These are phyloP conservation scores for Drosophila bocki DNA, from an alignment of 1,140 invertebrate genomes.

Conservation along the genomic window DNA sequence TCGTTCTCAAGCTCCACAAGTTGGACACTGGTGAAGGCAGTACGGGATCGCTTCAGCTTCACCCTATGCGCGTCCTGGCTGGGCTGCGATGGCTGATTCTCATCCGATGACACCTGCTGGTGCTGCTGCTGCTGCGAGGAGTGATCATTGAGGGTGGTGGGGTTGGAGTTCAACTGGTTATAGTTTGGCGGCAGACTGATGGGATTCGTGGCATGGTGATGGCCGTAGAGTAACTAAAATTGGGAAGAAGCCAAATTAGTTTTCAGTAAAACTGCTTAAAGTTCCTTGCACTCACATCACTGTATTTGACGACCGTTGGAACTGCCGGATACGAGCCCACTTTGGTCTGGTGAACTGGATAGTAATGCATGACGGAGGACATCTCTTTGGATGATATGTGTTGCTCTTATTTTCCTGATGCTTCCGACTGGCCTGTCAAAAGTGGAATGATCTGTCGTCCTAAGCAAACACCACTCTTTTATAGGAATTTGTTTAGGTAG, in stretches of 20 bases:
- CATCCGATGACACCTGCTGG: slow-evolving; percentile 70
- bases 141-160: slow-evolving; percentile 29
- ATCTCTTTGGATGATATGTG: slow-evolving; percentile 34
- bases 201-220: slow-evolving; percentile 28
- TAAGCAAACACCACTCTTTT: slow-evolving; percentile 46
- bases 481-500: slow-evolving; percentile 63
- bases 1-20: slow-evolving; percentile 88
- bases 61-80: slow-evolving; percentile 54
- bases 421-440: slow-evolving; percentile 43
- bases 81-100: slow-evolving; percentile 61
- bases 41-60: slow-evolving; percentile 86
- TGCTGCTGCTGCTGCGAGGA: slow-evolving; percentile 30
- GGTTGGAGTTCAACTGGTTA: slow-evolving; percentile 34
- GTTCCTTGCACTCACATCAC: slow-evolving; percentile 46
- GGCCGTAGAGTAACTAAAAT: slow-evolving; percentile 55
- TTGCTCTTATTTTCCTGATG: slow-evolving; percentile 6
- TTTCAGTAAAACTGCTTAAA: too few relatives aligned
- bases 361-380: slow-evolving; percentile 83
- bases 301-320: slow-evolving; percentile 59
- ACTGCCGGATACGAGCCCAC: slow-evolving; percentile 43
- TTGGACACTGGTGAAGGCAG: slow-evolving; percentile 93
- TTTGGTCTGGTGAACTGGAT: slow-evolving; percentile 73
- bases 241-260: neutral
- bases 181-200: slow-evolving; percentile 9
- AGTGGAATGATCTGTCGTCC: slow-evolving; percentile 50